Base-by-base conservation (phyloP, 2,797 vertebrate genomes). In the Ptychadena robeensis region DNA sequence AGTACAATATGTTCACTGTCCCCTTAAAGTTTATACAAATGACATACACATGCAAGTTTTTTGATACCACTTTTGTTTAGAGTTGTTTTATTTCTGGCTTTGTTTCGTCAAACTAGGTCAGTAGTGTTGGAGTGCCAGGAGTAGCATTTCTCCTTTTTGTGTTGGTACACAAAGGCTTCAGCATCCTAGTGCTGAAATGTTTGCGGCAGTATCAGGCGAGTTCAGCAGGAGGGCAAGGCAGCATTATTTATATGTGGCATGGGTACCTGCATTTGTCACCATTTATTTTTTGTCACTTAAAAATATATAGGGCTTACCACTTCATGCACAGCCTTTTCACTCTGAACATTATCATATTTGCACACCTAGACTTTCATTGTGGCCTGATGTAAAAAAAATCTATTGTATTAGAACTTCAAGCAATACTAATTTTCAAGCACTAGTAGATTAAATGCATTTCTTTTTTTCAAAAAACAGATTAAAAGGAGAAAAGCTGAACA, bases 91-190 rank as follows among this genome's bases (percentile, higher is more conserved):
- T 28, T 53, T 73, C 70, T 72, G 37, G 27, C 68, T 66, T 59
- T 75, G 34, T 53, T 82, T 34, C 64, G 31, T 28, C 81, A 71
- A 82, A 64, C 53, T 82, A 82, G 81, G 81, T 82, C 73, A 82
- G 37, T 48, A 77, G 73, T 82, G 44, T 71, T 59, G 32, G 53
- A 30, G 57, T 12, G 38, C 80, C n/a, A 25, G 64, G 73, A 68
- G 65, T 75, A 64, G 70, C 65, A 64, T 82, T 82, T 77, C 81
- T 69, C 63, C 64, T 77, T n/a, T 77, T 82, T 77, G 73, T 82
- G 66, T 63, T 40, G 25, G 64, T 48, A 63, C 70, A 75, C 71
- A 82, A 82, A 75, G 48, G 37, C 61, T 71, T 82, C 35, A 48
- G 66, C 38, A 27, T 76, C 66, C 44, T 53, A 28, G 73, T 82